Evolutionary conservation across 2,113 vertebrate species (phyloP).

Genomic region (Chionomys nivalis): DNA sequence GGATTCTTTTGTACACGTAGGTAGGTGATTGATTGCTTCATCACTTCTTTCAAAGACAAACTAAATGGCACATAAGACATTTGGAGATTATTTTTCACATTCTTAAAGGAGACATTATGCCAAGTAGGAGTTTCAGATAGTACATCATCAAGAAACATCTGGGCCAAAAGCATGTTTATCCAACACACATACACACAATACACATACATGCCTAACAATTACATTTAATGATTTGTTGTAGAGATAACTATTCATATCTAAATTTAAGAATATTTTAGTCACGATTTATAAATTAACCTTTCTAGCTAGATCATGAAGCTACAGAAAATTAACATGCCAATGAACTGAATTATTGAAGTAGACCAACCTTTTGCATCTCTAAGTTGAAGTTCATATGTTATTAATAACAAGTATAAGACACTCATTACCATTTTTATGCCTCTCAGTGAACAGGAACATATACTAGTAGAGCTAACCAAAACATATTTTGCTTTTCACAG

Average conservation of each 20-base stretch:
- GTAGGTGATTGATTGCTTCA: background rate
- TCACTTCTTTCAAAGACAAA: background rate
- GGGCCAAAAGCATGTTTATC: background rate
- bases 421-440: background rate
- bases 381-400: background rate
- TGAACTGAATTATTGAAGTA: background rate
- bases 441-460: too few species aligned
- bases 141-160: background rate
- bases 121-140: background rate
- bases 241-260: background rate
- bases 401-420: background rate
- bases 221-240: background rate
- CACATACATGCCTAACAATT: background rate
- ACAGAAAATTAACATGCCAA: background rate
- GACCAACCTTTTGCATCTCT: background rate
- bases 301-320: background rate
- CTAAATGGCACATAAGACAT: background rate
- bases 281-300: background rate
- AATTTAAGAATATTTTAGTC: background rate
- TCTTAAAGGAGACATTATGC: background rate
- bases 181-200: background rate
- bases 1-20: background rate
- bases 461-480: background rate
- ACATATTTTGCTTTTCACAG: background rate
- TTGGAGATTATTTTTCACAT: background rate